These are phyloP conservation scores for Pipistrellus kuhlii DNA, from an alignment of 2,797 vertebrate genomes.

Conservation along the genomic window DNA sequence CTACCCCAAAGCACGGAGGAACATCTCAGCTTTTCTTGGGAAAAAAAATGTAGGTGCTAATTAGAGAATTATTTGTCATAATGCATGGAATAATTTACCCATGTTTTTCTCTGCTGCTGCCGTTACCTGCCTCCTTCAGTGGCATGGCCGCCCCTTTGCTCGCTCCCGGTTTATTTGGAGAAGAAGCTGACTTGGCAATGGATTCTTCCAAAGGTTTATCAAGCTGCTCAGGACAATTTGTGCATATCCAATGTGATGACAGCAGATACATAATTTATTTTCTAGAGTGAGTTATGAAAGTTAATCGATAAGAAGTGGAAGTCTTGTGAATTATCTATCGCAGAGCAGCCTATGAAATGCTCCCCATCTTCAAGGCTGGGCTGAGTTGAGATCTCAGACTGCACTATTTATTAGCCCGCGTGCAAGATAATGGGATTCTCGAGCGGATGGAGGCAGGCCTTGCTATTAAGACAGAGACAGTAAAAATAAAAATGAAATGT, in stretches of 20 bases:
- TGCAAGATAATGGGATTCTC: conserved; percentile 70
- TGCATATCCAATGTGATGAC: conserved; percentile 64
- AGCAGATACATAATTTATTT: conserved; percentile 78
- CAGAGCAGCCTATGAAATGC: conserved; percentile 70
- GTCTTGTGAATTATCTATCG: conserved; percentile 80
- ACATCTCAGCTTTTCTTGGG: background rate
- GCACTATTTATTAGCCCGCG: conserved; percentile 64
- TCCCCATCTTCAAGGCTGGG: conserved; percentile 39
- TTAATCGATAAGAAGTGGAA: conserved; percentile 81
- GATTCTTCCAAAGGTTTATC: conserved; percentile 57
- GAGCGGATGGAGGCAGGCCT: conserved; percentile 62
- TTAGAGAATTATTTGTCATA: background rate
- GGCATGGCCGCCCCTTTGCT: background rate
- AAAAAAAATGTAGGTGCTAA: background rate
- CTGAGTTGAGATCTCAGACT: conserved; percentile 56
- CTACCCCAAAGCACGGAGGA: background rate
- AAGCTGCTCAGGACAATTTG: conserved; percentile 58
- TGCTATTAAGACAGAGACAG: conserved; percentile 68
- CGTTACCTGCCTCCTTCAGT: background rate
- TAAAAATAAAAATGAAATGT: conserved; percentile 79
- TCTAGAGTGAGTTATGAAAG: conserved; percentile 80
- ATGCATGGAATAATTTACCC: background rate
- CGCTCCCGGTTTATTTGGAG: background rate
- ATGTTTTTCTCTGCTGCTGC: background rate
- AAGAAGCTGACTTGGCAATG: conserved; percentile 9